Evolutionary conservation across 2,113 vertebrate species (phyloP).

Genomic region (Isichthys henryi): DNA sequence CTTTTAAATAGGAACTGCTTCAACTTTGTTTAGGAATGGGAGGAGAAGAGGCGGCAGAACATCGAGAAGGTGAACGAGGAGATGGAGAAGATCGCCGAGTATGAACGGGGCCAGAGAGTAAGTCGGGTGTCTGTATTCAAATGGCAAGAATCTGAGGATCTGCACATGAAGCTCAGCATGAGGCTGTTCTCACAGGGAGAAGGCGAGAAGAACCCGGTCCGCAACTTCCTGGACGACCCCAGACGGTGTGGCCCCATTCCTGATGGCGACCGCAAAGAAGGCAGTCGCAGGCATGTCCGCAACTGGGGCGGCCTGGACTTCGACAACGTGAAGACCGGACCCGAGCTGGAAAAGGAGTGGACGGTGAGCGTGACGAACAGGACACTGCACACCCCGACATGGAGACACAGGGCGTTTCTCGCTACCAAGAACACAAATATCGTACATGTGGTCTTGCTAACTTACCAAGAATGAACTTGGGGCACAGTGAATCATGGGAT

Average conservation of each 20-base stretch:
- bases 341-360: slow-evolving; percentile 71
- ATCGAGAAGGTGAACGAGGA: slow-evolving; percentile 91
- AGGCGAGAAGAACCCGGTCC: slow-evolving; percentile 72
- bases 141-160: background rate
- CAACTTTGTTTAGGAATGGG: slow-evolving; percentile 71
- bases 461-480: background rate
- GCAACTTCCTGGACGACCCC: slow-evolving; percentile 85
- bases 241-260: slow-evolving; percentile 65
- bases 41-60: slow-evolving; percentile 80
- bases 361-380: slow-evolving; percentile 47
- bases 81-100: slow-evolving; percentile 85
- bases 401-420: background rate
- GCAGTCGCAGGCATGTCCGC: slow-evolving; percentile 76
- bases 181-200: slow-evolving; percentile 45
- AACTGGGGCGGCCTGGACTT: slow-evolving; percentile 93
- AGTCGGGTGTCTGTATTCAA: background rate
- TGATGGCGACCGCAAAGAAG: slow-evolving; percentile 71
- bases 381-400: background rate
- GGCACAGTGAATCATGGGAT: background rate
- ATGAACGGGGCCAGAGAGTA: slow-evolving; percentile 78
- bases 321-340: slow-evolving; percentile 74
- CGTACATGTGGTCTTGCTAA: background rate
- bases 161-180: background rate
- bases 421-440: background rate
- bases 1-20: background rate